Evolutionary conservation across 1,140 invertebrate species (phyloP).

Genomic region (Eueides isabella): DNA sequence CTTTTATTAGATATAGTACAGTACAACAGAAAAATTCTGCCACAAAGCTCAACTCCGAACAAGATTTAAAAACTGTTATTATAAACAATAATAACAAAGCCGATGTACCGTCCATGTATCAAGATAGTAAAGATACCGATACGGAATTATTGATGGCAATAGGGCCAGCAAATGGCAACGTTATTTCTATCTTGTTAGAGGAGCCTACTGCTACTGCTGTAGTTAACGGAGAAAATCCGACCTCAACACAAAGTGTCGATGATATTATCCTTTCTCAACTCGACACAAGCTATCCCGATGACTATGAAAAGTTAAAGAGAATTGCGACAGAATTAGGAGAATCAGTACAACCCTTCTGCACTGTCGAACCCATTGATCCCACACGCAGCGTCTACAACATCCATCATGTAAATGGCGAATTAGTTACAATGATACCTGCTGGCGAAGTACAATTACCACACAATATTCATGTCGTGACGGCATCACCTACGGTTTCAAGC

Average conservation of each 20-base stretch:
- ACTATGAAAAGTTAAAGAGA: conserved; percentile 88
- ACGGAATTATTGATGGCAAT: conserved; percentile 74
- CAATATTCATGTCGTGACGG: conserved; percentile 79
- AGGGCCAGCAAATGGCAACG: conserved; percentile 70
- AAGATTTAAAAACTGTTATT: conserved; percentile 71
- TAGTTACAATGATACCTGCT: conserved; percentile 77
- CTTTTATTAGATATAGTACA: conserved; percentile 83
- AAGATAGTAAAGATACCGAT: conserved; percentile 66
- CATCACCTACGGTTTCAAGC: conserved; percentile 80
- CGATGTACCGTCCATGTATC: conserved; percentile 79
- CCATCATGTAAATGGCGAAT: conserved; percentile 77
- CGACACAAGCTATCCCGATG: conserved; percentile 86
- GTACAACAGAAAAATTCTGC: conserved; percentile 66
- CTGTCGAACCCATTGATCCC: conserved; percentile 83
- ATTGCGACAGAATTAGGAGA: conserved; percentile 89
- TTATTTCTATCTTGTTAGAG: conserved; percentile 79
- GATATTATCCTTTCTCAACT: conserved; percentile 88
- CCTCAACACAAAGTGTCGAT: conserved; percentile 86
- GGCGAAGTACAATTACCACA: conserved; percentile 75
- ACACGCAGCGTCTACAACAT: conserved; percentile 81
- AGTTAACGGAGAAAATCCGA: conserved; percentile 82
- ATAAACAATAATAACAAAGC: conserved; percentile 80
- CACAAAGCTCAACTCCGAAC: conserved; percentile 63
- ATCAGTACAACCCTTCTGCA: conserved; percentile 87
- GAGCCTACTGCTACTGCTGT: conserved; percentile 70